Percentiles rank a stretch among this genome's conserved stretches.
These are phyloP conservation scores for Zootoca vivipara DNA, from an alignment of 2,113 vertebrate species.

Conservation along the genomic window DNA sequence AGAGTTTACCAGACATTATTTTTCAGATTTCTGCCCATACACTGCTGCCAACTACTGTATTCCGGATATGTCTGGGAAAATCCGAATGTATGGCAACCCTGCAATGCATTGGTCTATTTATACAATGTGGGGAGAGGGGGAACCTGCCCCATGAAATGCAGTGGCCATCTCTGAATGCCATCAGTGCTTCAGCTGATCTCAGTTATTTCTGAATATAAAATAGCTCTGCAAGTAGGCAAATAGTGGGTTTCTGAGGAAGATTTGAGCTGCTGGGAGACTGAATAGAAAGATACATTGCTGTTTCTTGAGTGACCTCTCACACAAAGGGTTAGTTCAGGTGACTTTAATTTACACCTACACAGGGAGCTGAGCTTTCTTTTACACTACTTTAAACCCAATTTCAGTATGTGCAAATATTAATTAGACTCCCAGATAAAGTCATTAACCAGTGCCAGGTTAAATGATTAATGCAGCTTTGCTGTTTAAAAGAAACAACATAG, in stretches of 20 bases:
- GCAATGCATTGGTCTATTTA: no score
- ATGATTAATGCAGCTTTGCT: slow-evolving; percentile 6
- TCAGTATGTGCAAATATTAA: not conserved
- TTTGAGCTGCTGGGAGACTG: not conserved
- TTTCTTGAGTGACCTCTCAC: not conserved
- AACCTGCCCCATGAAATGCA: not conserved
- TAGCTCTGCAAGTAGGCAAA: not conserved
- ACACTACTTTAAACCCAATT: not conserved
- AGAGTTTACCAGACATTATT: no score
- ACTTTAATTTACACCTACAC: not conserved
- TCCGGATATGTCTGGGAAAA: no score
- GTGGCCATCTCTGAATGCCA: not conserved
- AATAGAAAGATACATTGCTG: not conserved
- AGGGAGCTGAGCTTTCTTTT: not conserved
- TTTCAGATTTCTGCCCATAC: no score
- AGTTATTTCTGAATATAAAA: not conserved
- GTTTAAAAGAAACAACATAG: not conserved
- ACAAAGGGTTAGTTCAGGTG: not conserved
- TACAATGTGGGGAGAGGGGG: no score
- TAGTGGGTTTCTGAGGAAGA: not conserved
- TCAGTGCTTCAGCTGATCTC: not conserved
- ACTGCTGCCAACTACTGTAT: no score
- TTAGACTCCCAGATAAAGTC: not conserved
- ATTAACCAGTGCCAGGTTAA: slow-evolving; percentile 30
- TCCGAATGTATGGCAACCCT: no score